These are phyloP conservation scores for Himalopsyche anomala DNA, from an alignment of 2,888 invertebrate genomes.

Conservation along the genomic window DNA sequence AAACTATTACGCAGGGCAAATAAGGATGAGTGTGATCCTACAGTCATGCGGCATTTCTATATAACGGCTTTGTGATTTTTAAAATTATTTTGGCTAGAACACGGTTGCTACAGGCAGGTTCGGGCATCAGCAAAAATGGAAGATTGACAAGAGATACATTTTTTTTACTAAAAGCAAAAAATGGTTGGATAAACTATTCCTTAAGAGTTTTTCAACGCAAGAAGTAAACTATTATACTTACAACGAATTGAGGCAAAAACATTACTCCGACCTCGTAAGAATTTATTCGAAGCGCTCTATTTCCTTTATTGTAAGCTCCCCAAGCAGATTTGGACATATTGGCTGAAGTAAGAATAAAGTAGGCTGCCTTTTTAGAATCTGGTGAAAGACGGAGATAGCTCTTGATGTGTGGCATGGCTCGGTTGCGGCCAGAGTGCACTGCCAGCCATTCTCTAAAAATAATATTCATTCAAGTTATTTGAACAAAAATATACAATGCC, in stretches of 20 bases:
- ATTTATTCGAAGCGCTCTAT: constrained; percentile 81
- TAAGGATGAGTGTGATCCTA: too few species aligned
- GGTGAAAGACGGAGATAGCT: constrained; percentile 88
- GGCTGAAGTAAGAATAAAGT: constrained; percentile 93
- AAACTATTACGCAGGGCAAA: too few species aligned
- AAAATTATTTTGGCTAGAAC: too few species aligned
- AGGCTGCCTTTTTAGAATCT: constrained; percentile 82
- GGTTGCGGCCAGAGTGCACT: constrained; percentile 80
- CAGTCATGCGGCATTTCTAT: too few species aligned
- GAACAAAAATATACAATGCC: background rate
- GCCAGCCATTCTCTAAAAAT: constrained; percentile 90
- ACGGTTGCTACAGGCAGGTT: too few species aligned
- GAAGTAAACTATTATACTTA: constrained; percentile 72
- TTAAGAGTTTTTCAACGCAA: too few species aligned
- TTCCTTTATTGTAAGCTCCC: constrained; percentile 84
- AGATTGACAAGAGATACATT: too few species aligned
- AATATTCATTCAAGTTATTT: constrained; percentile 55
- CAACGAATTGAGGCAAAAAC: constrained; percentile 89
- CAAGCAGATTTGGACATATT: constrained; percentile 99
- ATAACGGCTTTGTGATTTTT: too few species aligned
- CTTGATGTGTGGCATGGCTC: constrained; percentile 97
- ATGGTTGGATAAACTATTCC: too few species aligned
- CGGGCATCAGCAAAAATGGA: too few species aligned
- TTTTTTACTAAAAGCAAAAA: too few species aligned
- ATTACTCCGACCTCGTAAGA: constrained; percentile 96